Evolutionary conservation across 2,113 vertebrate species (phyloP), one percentile per base, ranked within the genome.

Genomic region (Phylloscopus whistleri): DNA sequence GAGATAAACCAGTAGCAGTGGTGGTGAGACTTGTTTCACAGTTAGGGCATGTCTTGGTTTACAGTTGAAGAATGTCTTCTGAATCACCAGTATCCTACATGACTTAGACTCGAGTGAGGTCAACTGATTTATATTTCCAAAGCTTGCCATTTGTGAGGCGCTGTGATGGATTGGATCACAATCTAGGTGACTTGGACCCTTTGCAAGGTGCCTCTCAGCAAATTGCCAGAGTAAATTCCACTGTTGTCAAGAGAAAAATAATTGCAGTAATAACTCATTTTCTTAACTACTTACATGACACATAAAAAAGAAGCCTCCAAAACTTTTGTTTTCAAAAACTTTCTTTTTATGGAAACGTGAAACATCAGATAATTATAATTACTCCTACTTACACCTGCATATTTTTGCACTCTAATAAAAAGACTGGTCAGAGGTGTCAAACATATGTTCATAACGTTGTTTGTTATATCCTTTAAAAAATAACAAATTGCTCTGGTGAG

Each of bases 211-310:
- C 20, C 7, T 76, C 23, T 59, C n/a, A 33, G 21, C 9, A n/a
- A 16, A n/a, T n/a, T 15, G 15, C 33, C 13, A 58, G 21, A n/a
- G 33, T n/a, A 15, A n/a, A 23, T 58, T 59, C 23, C 0, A 0
- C 52, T 58, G 13, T n/a, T 72, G 7, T 24, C 43, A 59, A 67
- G 28, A 73, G 5, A 64, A 75, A 63, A 60, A 10, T 5, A 4
- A 35, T 52, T 48, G 13, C 5, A 37, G 7, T 56, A 48, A 1
- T n/a, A 14, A 39, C 18, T 80, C 11, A 6, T 26, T 69, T 78
- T 20, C 15, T 43, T 78, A 35, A 79, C 52, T 10, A 22, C 10
- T 72, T 35, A 66, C 2, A 22, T 13, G 6, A 18, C 9, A 8
- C 66, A 35, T 49, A 62, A 84, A 81, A 66, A 2, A 44, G 11